Evolutionary conservation across 2,797 vertebrate species (phyloP).

Genomic region (Crax fasciolata): DNA sequence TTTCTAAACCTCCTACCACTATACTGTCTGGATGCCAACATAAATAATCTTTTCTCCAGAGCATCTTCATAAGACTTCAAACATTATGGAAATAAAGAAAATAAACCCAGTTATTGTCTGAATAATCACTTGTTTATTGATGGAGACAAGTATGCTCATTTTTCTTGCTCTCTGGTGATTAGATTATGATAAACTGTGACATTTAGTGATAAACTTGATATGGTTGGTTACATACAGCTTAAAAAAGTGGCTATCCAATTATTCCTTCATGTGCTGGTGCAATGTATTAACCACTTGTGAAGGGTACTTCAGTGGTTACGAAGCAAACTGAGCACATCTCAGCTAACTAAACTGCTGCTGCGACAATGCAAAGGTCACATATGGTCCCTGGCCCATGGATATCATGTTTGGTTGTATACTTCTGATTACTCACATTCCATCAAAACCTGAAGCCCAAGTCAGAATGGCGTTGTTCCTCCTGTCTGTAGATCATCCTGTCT

Average conservation of each 20-base stretch:
- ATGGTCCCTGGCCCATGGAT: background rate
- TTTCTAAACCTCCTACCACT: background rate
- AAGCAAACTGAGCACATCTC: background rate
- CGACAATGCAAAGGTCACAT: constrained; percentile 12
- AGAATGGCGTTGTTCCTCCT: background rate
- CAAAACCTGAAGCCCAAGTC: background rate
- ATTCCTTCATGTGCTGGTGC: constrained; percentile 16
- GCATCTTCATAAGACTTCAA: constrained; percentile 52
- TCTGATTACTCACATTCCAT: background rate
- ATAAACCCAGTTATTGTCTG: constrained; percentile 72
- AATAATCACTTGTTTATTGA: constrained; percentile 70
- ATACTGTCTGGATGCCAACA: constrained; percentile 38
- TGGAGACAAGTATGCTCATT: constrained; percentile 65
- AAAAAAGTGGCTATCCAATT: constrained; percentile 49
- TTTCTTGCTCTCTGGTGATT: constrained; percentile 65
- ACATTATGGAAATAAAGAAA: constrained; percentile 66
- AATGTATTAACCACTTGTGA: constrained; percentile 52
- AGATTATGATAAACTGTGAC: constrained; percentile 72
- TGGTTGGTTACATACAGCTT: constrained; percentile 64
- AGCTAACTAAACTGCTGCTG: no score
- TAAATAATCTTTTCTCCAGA: constrained; percentile 56
- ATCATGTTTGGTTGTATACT: background rate
- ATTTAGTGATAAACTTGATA: constrained; percentile 68
- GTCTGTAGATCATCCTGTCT: background rate
- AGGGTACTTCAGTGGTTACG: background rate